Conservation (phyloP, 2,797 vertebrate species). For the Lemur catta region DNA sequence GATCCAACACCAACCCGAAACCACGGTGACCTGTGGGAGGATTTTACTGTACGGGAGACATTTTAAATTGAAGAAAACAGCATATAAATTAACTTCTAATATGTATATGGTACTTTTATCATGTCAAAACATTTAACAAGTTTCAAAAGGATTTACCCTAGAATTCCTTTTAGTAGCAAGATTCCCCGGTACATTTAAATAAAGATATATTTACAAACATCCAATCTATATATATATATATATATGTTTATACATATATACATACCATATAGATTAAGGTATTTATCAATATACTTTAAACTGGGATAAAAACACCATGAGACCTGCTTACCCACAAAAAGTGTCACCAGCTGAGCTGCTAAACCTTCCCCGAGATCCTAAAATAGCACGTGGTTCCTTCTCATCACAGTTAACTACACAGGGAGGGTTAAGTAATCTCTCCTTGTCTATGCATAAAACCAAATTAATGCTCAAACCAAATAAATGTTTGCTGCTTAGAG, state of each 20-base stretch:
- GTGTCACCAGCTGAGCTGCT: neutral
- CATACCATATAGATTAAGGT: neutral
- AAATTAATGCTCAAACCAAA: constrained; percentile 8
- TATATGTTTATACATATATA: neutral
- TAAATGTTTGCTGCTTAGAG: neutral
- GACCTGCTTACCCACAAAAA: neutral
- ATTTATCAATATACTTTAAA: neutral
- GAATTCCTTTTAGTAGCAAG: neutral
- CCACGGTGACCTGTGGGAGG: neutral
- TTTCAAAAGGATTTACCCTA: neutral
- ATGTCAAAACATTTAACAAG: neutral
- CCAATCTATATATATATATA: neutral
- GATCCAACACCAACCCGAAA: neutral
- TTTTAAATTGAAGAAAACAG: neutral
- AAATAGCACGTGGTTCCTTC: neutral
- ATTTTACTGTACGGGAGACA: neutral
- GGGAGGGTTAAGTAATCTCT: neutral
- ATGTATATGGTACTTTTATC: neutral
- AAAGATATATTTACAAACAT: neutral
- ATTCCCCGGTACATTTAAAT: neutral
- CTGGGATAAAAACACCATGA: neutral
- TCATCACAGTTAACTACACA: neutral
- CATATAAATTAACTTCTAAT: neutral
- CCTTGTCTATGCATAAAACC: neutral
- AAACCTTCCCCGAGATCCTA: neutral